These are phyloP conservation scores for Thinocorus orbignyianus DNA, from an alignment of 2,113 vertebrate genomes.

Conservation along the genomic window DNA sequence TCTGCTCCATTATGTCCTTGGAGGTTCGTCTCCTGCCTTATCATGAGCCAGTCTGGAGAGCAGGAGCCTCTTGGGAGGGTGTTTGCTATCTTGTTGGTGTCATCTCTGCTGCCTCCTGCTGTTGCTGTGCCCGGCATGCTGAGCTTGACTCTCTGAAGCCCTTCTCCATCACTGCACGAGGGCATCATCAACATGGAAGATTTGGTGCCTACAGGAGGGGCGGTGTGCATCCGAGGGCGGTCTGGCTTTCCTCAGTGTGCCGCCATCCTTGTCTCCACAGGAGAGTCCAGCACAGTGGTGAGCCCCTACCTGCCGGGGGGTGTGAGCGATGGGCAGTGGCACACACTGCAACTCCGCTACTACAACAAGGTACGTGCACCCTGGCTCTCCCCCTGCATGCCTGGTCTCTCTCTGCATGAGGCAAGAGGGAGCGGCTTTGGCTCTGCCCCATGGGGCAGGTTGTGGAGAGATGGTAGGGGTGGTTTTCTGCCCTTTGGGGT, in stretches of 20 bases:
- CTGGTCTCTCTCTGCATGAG: fast-evolving
- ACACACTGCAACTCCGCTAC: slow-evolving; percentile 91
- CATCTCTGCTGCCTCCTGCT: not conserved
- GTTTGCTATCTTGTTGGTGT: not conserved
- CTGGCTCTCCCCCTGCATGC: fast-evolving
- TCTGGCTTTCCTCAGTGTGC: not conserved
- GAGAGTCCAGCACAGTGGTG: slow-evolving; percentile 94
- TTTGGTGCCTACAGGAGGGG: not conserved
- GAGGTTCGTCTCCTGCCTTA: not conserved
- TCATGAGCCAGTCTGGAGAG: not conserved
- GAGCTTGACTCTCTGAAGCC: not conserved
- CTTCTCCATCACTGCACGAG: not conserved
- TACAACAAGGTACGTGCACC: slow-evolving; percentile 89
- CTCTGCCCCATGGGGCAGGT: not conserved
- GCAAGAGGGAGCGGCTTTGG: fast-evolving
- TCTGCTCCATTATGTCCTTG: not conserved
- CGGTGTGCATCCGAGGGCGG: fast-evolving
- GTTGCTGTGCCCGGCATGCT: fast-evolving
- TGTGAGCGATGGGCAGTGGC: slow-evolving; percentile 95
- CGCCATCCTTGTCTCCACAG: slow-evolving; percentile 63
- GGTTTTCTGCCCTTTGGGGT: not conserved
- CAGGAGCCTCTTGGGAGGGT: not conserved
- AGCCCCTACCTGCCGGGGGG: slow-evolving; percentile 89
- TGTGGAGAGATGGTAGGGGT: not conserved
- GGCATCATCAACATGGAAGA: fast-evolving